Conservation (phyloP, 2,797 vertebrate species). For the Ibycter americanus region DNA sequence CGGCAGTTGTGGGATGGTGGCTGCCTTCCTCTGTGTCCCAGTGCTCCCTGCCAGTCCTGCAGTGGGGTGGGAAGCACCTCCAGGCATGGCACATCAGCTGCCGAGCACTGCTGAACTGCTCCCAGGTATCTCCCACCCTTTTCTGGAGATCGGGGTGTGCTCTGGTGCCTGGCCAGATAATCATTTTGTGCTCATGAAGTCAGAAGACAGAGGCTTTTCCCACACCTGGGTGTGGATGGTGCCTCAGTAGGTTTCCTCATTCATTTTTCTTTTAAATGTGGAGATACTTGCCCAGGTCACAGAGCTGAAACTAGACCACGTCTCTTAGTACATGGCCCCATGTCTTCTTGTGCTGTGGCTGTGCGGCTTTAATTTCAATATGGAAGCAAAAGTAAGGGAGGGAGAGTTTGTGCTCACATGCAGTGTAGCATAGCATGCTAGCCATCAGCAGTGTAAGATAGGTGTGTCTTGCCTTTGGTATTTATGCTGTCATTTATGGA, state of each 20-base stretch:
- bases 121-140: not conserved
- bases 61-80: not conserved
- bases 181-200: not conserved
- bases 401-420: not conserved
- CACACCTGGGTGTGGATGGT: not conserved
- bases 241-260: not conserved
- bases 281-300: not conserved
- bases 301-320: not conserved
- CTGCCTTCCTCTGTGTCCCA: not conserved
- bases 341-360: not conserved
- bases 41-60: not conserved
- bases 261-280: not conserved
- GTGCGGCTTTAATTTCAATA: rapidly evolving
- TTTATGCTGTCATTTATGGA: not conserved
- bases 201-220: not conserved
- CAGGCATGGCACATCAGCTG: rapidly evolving
- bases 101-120: rapidly evolving
- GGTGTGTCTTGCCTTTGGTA: rapidly evolving
- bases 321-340: rapidly evolving
- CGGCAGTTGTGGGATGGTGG: rapidly evolving
- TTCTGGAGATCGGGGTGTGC: not conserved
- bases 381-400: not conserved
- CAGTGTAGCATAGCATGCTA: rapidly evolving
- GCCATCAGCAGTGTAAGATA: not conserved
- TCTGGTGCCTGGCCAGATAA: not conserved